Base-by-base conservation (phyloP, 2,113 vertebrate genomes). In the Seriola dumerili region DNA sequence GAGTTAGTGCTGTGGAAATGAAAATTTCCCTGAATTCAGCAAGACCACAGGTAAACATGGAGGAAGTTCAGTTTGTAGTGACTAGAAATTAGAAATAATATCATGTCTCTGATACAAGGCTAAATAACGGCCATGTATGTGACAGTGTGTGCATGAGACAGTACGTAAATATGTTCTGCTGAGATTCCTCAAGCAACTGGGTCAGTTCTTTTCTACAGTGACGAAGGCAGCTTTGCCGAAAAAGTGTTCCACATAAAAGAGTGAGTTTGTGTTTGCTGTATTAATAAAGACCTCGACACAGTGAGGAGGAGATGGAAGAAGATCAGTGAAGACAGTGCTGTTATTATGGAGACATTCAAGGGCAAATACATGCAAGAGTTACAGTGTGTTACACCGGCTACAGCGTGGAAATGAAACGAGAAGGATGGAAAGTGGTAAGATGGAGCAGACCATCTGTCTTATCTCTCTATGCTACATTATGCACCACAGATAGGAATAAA, bases 381-480 rank as follows among this genome's bases (percentile, higher is more conserved):
- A 67, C 59, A 81, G 14, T 40, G 65, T 25, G 46, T 84, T 75
- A 67, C 67, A 64, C 8, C 66, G 62, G 42, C 54, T 57, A 25
- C 29, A 66, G 70, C 59, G 58, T 79, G 70, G 67, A 78, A 86
- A 90, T 86, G 69, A 81, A 83, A 80, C 11, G 74, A 78, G 65
- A 68, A 82, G 74, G 64, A 82, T 80, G 61, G 74, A 72, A 75
- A 48, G 76, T 57, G 75, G 54, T 72, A 74, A 72, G 76, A 73
- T 68, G 80, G 74, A 80, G 68, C 23, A 23, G 66, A 46, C 85
- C 79, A 88, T 85, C 82, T 85, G 78, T 81, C 76, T 82, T 65
- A 79, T 79, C 74, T 76, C 80, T 78, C 50, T 66, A 52, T 75
- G 74, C 74, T 63, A 57, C 81, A 83, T 84, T 87, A 74, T 66